Conservation (phyloP, 2,113 vertebrate species). For the Caretta caretta region DNA sequence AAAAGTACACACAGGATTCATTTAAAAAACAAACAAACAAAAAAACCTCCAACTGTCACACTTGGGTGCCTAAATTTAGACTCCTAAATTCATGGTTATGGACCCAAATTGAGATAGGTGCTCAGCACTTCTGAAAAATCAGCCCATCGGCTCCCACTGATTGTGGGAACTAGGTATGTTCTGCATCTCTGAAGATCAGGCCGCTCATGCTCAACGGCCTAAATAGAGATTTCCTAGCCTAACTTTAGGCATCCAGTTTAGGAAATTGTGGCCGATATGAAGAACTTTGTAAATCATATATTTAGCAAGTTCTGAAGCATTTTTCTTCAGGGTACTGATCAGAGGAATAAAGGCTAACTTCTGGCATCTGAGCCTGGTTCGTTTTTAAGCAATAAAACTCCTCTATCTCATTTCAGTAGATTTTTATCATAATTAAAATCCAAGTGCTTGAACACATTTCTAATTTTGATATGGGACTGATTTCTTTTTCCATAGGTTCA, state of each 20-base stretch:
- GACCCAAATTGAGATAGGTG: not conserved
- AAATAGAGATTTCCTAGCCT: not conserved
- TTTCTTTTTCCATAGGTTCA: conserved; percentile 83
- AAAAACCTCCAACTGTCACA: not conserved
- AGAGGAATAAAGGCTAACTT: not conserved
- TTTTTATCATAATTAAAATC: not conserved
- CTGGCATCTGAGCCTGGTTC: not conserved
- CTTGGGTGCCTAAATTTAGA: not conserved
- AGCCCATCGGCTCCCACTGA: not conserved
- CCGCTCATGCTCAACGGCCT: not conserved
- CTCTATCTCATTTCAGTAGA: not conserved
- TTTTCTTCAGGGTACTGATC: not conserved
- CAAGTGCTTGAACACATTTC: not conserved
- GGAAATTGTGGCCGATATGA: not conserved
- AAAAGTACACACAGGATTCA: no score
- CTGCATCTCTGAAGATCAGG: not conserved
- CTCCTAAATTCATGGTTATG: not conserved
- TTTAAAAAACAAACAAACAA: no score
- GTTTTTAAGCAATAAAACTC: not conserved
- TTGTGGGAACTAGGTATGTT: not conserved
- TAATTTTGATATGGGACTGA: not conserved
- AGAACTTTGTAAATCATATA: not conserved
- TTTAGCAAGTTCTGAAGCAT: not conserved
- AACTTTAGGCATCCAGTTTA: not conserved
- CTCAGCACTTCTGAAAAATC: no score